Evolutionary conservation across 2,113 vertebrate genomes (phyloP).

Genomic region (Raja brachyura): DNA sequence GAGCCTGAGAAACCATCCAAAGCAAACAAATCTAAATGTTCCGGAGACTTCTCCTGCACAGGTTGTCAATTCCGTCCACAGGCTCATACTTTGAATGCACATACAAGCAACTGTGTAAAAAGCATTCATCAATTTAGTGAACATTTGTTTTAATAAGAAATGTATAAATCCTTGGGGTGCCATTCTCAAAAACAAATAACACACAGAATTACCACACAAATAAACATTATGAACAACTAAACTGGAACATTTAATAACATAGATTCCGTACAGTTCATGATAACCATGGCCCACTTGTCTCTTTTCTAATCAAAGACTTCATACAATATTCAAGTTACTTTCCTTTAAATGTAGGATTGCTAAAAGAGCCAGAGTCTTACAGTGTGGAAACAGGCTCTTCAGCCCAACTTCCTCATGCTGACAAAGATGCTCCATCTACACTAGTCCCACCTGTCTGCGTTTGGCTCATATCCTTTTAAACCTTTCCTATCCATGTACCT

Average conservation of each 20-base stretch:
- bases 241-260: not conserved
- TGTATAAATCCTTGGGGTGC: not conserved
- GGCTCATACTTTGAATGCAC: not conserved
- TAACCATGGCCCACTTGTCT: not conserved
- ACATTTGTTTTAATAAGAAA: not conserved
- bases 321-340: not conserved
- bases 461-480: too few species aligned
- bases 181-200: not conserved
- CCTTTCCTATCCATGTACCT: too few species aligned
- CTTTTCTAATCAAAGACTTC: not conserved
- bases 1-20: not conserved
- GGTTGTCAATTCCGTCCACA: not conserved
- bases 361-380: too few species aligned
- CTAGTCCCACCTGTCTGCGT: too few species aligned
- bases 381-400: too few species aligned
- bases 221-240: not conserved
- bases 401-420: too few species aligned
- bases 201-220: not conserved
- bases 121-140: not conserved
- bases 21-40: not conserved
- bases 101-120: constrained; percentile 5
- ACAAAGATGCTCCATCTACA: too few species aligned
- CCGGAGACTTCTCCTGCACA: not conserved
- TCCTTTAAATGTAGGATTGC: not conserved
- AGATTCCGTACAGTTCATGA: not conserved